Conservation (phyloP, 2,113 vertebrate genomes). For the Brachyhypopomus gauderio region DNA sequence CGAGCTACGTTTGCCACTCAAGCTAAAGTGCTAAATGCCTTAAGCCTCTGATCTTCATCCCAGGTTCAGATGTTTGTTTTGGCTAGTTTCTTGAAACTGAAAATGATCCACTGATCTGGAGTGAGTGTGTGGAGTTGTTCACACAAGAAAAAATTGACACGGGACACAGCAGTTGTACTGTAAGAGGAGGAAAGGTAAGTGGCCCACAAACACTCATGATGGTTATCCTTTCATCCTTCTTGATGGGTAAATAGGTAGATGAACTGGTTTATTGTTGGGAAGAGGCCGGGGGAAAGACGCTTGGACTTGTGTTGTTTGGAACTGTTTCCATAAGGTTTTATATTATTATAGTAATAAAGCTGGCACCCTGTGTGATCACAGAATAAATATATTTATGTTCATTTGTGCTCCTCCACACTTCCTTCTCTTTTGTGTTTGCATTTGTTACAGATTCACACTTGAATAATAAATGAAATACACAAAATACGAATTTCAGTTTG, state of each 20-base stretch:
- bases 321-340: neutral
- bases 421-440: no score
- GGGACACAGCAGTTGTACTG: neutral
- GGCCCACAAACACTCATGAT: neutral
- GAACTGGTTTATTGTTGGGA: neutral
- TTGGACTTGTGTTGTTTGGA: neutral
- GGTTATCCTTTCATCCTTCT: no score
- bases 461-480: no score
- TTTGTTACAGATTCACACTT: no score
- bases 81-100: no score
- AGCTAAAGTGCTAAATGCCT: neutral
- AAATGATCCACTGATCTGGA: neutral
- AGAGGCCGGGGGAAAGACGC: neutral
- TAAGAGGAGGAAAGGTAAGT: conserved; percentile 10
- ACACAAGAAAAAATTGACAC: neutral
- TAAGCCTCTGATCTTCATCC: neutral
- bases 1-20: neutral
- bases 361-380: no score
- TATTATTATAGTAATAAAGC: no score
- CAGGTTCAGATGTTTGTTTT: neutral
- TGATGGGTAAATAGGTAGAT: neutral
- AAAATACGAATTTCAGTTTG: no score
- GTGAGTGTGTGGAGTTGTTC: neutral
- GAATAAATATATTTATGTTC: no score
- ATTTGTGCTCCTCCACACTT: no score